Evolutionary conservation across 2,888 invertebrate genomes (phyloP), one percentile per base, ranked within the genome.

Genomic region (Caenorhabditis sulstoni): DNA sequence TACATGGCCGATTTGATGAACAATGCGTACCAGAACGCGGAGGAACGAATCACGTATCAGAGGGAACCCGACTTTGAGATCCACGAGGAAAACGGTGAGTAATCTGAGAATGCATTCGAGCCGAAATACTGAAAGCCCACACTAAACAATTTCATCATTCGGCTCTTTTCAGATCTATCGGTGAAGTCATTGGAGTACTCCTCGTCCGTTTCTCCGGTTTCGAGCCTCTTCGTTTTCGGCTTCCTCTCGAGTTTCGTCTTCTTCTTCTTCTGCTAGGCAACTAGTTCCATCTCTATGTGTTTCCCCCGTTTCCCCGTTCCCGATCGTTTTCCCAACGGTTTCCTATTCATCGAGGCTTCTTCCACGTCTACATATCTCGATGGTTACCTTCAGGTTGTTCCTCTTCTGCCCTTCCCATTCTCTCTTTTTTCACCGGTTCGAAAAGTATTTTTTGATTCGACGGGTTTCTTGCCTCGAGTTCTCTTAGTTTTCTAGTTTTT

Each of bases 141-240:
- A n/a, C n/a, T n/a, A n/a, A n/a, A n/a, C n/a, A n/a, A n/a, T n/a
- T n/a, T 1, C 8, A 29, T 44, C 29, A 50, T 41, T 20, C 44
- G 12, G 20, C 14, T 16, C 0, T 14, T 62, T 73, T 41, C 73
- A 73, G 73, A 73, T 50, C 39, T 77, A n/a, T 12, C 66, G 8
- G 68, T 74, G 9, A 65, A 59, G 45, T 70, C 79, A 2, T 29
- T 79, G 59, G 74, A 64, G 47, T 79, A 79, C 50, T 79, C 79
- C 2, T 79, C 79, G 4, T 70, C 74, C 14, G 37, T 44, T 14
- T 29, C 18, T 18, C 39, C 58, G 5, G 11, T 50, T 7, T 53
- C 58, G 18, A 35, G 22, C 0, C 11, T 65, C 9, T 2, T n/a
- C 29, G 9, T 47, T 3, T 7, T 59, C 0, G 9, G 14, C 0